Percentiles rank a stretch among this genome's conserved stretches.
phyloP scores from a whole-genome alignment of 1,140 invertebrate genomes.

The Physella acuta region DNA sequence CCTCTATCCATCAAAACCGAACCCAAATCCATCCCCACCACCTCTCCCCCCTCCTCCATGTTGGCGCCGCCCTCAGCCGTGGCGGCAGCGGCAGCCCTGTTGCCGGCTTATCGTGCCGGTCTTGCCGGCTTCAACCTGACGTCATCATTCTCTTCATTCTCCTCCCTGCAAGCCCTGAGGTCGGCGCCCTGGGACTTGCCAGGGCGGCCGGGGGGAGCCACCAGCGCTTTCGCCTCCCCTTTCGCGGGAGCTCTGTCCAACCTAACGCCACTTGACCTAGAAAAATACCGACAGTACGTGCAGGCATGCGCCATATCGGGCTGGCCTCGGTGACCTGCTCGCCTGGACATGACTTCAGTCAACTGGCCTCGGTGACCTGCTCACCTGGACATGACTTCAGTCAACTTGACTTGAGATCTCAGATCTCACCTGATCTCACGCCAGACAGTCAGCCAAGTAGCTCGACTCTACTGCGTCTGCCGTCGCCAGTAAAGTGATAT shows the following conservation, averaged over 20 bases:
- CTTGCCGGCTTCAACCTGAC: constrained; percentile 9
- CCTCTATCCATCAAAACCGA: constrained; percentile 22
- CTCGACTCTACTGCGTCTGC: no score
- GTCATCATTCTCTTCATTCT: constrained; percentile 23
- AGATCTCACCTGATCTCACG: no score
- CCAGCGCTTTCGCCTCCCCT: constrained; percentile 46
- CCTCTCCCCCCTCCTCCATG: constrained; percentile 27
- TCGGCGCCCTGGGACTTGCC: constrained; percentile 21
- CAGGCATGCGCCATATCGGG: constrained; percentile 44
- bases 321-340: no score
- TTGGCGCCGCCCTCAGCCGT: constrained; percentile 11
- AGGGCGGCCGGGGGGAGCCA: constrained; percentile 27
- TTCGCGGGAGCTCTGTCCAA: constrained; percentile 36
- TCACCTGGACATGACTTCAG: no score
- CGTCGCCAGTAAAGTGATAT: no score
- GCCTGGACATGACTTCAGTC: no score
- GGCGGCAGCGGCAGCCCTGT: constrained; percentile 3
- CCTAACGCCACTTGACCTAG: constrained; percentile 51
- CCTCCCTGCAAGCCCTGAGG: constrained; percentile 10
- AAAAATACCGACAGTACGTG: constrained; percentile 57
- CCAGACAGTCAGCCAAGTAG: no score
- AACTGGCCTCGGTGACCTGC: no score
- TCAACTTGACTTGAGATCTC: no score
- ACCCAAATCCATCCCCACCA: neutral
- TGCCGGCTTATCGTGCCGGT: constrained; percentile 4